These are phyloP conservation scores for Plecotus auritus DNA, from an alignment of 2,113 vertebrate species.

Conservation along the genomic window DNA sequence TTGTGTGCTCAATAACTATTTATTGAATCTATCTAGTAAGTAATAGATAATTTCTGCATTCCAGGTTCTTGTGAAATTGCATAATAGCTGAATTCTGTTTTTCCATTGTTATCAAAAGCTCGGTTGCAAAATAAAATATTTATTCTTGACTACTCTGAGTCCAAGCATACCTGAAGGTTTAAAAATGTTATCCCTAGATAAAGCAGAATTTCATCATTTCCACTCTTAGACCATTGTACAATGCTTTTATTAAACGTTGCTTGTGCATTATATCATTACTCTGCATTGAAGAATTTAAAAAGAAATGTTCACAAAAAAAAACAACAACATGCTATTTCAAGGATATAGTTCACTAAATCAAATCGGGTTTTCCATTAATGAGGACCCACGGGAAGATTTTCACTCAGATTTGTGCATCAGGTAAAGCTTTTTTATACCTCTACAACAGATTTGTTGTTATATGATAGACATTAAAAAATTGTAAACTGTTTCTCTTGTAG, in stretches of 20 bases:
- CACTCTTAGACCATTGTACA: neutral
- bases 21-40: neutral
- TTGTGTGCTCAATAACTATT: neutral
- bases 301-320: neutral
- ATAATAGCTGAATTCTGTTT: neutral
- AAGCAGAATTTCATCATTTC: neutral
- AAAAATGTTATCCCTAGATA: neutral
- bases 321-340: neutral
- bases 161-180: neutral
- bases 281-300: constrained; percentile 35
- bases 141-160: neutral
- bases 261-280: neutral
- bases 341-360: constrained; percentile 19
- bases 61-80: neutral
- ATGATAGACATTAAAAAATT: neutral
- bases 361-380: neutral
- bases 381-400: neutral
- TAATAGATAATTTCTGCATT: neutral
- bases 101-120: neutral
- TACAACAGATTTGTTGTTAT: neutral
- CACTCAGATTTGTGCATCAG: neutral
- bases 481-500: neutral
- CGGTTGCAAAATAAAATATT: neutral
- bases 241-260: neutral
- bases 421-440: neutral